Evolutionary conservation across 2,888 invertebrate genomes (phyloP).

Genomic region (Tethea ocularis): DNA sequence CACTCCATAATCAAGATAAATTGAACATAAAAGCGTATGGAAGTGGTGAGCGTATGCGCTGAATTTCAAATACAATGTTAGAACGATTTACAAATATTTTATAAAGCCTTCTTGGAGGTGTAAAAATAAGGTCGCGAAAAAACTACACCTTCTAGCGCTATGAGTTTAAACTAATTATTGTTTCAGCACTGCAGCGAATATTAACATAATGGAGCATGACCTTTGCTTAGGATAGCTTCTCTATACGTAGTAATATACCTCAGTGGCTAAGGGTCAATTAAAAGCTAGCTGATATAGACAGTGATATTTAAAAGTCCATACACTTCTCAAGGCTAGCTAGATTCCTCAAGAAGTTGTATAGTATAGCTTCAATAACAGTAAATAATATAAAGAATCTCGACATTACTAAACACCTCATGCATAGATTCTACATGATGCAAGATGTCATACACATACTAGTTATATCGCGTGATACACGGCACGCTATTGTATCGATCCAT

Average conservation of each 20-base stretch:
- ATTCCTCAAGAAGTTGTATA: too few species aligned
- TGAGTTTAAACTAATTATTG: too few species aligned
- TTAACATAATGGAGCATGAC: too few species aligned
- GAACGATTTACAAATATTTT: neutral
- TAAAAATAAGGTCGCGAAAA: too few species aligned
- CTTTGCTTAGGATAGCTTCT: too few species aligned
- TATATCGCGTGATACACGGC: slow-evolving; percentile 46
- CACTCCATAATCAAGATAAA: neutral
- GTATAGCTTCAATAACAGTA: neutral
- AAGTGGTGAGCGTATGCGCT: neutral
- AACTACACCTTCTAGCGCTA: too few species aligned
- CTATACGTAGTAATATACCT: too few species aligned
- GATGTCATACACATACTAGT: slow-evolving; percentile 21
- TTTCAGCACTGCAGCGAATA: too few species aligned
- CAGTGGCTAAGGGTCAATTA: too few species aligned
- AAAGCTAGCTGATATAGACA: too few species aligned
- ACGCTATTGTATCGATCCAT: slow-evolving; percentile 52
- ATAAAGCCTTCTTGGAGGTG: neutral
- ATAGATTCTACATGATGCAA: neutral
- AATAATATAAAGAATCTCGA: neutral
- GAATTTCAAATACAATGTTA: neutral
- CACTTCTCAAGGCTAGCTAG: too few species aligned
- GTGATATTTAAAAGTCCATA: too few species aligned
- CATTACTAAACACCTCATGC: neutral
- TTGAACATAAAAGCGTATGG: neutral